These are phyloP conservation scores for Pseudomyrmex pallidus DNA, from an alignment of 1,140 invertebrate genomes.

Conservation along the genomic window DNA sequence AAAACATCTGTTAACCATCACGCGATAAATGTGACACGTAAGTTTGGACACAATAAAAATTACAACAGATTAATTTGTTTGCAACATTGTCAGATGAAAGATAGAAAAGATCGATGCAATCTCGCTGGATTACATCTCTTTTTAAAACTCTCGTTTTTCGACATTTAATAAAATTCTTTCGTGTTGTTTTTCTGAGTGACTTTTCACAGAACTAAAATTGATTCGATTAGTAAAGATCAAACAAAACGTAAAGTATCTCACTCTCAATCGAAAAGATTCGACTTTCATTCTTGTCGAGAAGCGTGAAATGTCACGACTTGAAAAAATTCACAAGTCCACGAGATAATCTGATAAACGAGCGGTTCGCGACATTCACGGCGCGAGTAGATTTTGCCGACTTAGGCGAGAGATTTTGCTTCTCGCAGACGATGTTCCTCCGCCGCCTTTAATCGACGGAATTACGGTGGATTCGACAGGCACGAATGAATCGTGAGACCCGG, in stretches of 20 bases:
- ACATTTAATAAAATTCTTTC: conserved; percentile 66
- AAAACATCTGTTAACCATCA: neutral
- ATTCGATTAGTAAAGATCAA: neutral
- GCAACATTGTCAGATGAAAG: too few species aligned
- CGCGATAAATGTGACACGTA: neutral
- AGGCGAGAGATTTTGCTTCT: neutral
- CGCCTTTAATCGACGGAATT: neutral
- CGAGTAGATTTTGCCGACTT: neutral
- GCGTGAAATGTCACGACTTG: neutral
- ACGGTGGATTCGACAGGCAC: conserved; percentile 7
- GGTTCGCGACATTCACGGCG: neutral
- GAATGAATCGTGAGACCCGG: conserved; percentile 31
- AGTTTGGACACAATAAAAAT: neutral
- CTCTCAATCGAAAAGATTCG: conserved; percentile 6
- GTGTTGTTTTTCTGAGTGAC: neutral
- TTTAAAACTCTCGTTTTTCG: conserved; percentile 63
- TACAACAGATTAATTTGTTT: too few species aligned
- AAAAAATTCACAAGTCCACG: neutral
- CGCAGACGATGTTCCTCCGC: neutral
- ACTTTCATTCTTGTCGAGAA: conserved; percentile 34
- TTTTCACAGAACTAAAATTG: neutral
- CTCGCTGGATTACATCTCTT: conserved; percentile 54
- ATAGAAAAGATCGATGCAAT: too few species aligned
- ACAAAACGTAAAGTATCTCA: neutral
- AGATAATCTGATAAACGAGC: conserved; percentile 11